Percentiles rank a stretch among this genome's conserved stretches.
Evolutionary conservation across 2,797 vertebrate genomes (phyloP).

Genomic region (Melanitta fusca): DNA sequence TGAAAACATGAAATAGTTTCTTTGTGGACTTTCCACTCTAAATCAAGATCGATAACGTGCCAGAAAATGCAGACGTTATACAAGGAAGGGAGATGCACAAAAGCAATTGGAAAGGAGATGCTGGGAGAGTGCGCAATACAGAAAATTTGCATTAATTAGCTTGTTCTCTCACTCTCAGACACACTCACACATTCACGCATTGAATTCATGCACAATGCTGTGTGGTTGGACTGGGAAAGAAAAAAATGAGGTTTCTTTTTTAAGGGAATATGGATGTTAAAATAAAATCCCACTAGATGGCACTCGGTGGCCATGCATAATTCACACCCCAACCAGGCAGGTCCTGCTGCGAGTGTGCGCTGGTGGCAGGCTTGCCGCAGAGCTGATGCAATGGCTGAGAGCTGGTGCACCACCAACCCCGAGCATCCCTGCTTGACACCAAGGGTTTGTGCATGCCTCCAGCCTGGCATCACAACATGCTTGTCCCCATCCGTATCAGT

Average conservation of each 20-base stretch:
- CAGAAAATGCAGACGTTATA: neutral
- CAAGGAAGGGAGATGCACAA: neutral
- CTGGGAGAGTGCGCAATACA: accelerated
- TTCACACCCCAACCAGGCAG: accelerated
- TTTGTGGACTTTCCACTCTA: neutral
- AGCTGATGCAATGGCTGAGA: neutral
- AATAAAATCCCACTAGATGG: conserved; percentile 58
- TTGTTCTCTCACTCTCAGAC: neutral
- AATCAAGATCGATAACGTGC: neutral
- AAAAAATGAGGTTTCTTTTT: neutral
- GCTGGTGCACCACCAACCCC: neutral
- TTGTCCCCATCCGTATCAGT: neutral
- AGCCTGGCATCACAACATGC: accelerated
- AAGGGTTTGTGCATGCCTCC: neutral
- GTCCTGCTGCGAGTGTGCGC: neutral
- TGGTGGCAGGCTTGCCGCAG: neutral
- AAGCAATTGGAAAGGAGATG: neutral
- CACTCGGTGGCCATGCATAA: neutral
- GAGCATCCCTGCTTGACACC: accelerated
- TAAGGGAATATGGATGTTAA: accelerated
- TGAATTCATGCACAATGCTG: accelerated
- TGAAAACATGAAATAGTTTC: neutral
- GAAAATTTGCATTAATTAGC: neutral
- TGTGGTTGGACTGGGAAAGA: too few relatives aligned
- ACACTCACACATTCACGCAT: too few relatives aligned